These are phyloP conservation scores for Gadus macrocephalus DNA, from an alignment of 2,113 vertebrate genomes.

Conservation along the genomic window DNA sequence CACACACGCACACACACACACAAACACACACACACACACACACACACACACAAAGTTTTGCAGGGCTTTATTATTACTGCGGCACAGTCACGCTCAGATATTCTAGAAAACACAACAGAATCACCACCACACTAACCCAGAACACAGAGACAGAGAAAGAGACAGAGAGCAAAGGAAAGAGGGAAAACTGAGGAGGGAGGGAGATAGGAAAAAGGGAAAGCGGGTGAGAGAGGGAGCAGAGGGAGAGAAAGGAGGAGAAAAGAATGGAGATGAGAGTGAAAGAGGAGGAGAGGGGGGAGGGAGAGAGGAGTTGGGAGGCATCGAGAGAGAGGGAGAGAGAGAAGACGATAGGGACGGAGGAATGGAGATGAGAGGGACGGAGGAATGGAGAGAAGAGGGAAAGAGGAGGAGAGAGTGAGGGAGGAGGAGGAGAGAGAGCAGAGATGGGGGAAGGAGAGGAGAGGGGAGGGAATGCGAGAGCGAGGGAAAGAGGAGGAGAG, in stretches of 20 bases:
- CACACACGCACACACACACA: too few species aligned
- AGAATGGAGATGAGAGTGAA: neutral
- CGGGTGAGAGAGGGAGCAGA: neutral
- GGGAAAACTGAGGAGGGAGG: neutral
- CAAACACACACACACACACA: too few species aligned
- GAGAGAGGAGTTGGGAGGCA: neutral
- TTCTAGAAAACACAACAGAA: too few species aligned
- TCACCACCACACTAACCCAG: too few species aligned
- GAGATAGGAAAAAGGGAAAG: too few species aligned
- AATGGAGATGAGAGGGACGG: neutral
- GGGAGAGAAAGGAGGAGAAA: neutral
- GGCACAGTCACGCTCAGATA: too few species aligned
- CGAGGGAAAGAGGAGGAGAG: neutral
- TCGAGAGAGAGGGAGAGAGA: too few species aligned
- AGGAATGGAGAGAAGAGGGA: neutral
- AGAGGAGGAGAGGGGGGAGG: neutral
- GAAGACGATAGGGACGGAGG: neutral
- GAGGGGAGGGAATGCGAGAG: neutral
- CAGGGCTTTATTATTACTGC: too few species aligned
- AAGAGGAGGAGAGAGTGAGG: neutral
- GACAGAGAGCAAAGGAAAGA: neutral
- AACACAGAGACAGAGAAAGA: too few species aligned
- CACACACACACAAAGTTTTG: too few species aligned
- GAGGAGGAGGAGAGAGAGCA: neutral
- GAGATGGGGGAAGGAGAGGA: neutral